Base-by-base conservation (phyloP, 37 sponge, comb jelly and placozoan species). In the Oopsacas minuta region DNA sequence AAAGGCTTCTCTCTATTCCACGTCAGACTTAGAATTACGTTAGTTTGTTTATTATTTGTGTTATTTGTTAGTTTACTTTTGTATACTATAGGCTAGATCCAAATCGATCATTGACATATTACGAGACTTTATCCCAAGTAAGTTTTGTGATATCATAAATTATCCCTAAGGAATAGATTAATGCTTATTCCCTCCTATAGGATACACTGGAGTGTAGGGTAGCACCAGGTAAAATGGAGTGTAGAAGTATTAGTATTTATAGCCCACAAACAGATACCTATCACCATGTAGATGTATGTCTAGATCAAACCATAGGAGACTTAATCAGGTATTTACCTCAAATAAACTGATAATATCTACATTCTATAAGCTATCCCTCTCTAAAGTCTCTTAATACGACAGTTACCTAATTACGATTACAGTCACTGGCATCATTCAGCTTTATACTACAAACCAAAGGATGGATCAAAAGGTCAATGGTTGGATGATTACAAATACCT, bases 401-500 rank as follows among this genome's bases (percentile, higher is more conserved):
- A 92, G n/a, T 85, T 94, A 12, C 92, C 95, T 39, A 89, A 90
- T 30, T 86, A 90, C 25, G 92, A 89, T 23, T 86, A 81, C 83
- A 39, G 69, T 0, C 69, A 83, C 5, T 94, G 95, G 95, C 52
- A 42, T 1, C 90, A 94, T 88, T 91, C 90, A 87, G 83, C 87
- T 0, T 88, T 94, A 38, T 89, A 86, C 42, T 89, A 92, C 20
- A 52, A 69, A 17, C 84, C 92, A 0, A 46, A 86, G n/a, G 86
- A 88, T 0, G 34, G 30, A 20, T 52, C 51, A 25, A 53, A 38
- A 1, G 92, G 94, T 12, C 37, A 88, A 5, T 96, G 96, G 96
- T 82, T 96, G 94, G 96, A 96, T 36, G 92, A 93, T 84, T 96
- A 90, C 90, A 96, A 93, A 84, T 91, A 93, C 84, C 90, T 96